These are phyloP conservation scores for Micrasema longulum DNA, from an alignment of 1,140 invertebrate species.

Conservation along the genomic window DNA sequence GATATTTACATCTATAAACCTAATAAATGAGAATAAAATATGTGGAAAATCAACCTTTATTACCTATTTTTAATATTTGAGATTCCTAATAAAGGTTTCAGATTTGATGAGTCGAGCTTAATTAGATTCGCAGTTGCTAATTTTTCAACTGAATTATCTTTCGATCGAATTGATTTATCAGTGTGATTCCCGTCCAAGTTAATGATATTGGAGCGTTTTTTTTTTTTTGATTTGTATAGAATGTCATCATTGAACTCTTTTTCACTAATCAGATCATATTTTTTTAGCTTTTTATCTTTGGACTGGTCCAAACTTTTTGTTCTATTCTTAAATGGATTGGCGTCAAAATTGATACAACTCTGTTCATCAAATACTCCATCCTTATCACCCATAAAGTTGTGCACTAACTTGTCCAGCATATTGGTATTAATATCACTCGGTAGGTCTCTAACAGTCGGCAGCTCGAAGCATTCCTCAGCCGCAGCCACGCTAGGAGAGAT, in stretches of 20 bases:
- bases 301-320: not conserved
- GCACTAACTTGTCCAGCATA: slow-evolving; percentile 31
- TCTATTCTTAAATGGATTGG: slow-evolving; percentile 4
- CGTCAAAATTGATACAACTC: not conserved
- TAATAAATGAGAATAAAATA: slow-evolving; percentile 37
- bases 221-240: slow-evolving; percentile 47
- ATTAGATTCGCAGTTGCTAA: not conserved
- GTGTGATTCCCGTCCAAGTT: slow-evolving; percentile 1
- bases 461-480: slow-evolving; percentile 62
- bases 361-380: slow-evolving; percentile 30
- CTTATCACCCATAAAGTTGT: slow-evolving; percentile 38
- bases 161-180: not conserved
- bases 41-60: not conserved
- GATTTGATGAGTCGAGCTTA: not conserved
- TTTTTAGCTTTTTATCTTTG: slow-evolving; percentile 33
- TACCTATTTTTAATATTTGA: slow-evolving; percentile 33
- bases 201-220: slow-evolving; percentile 37
- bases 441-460: slow-evolving; percentile 62
- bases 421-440: slow-evolving; percentile 58
- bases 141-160: not conserved
- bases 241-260: slow-evolving; percentile 42
- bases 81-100: slow-evolving; percentile 5
- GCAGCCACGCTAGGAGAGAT: slow-evolving; percentile 53
- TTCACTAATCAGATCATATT: slow-evolving; percentile 27
- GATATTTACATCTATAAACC: not conserved